These are phyloP conservation scores for Dynastes grantii DNA, from an alignment of 2,888 invertebrate genomes.

Conservation along the genomic window DNA sequence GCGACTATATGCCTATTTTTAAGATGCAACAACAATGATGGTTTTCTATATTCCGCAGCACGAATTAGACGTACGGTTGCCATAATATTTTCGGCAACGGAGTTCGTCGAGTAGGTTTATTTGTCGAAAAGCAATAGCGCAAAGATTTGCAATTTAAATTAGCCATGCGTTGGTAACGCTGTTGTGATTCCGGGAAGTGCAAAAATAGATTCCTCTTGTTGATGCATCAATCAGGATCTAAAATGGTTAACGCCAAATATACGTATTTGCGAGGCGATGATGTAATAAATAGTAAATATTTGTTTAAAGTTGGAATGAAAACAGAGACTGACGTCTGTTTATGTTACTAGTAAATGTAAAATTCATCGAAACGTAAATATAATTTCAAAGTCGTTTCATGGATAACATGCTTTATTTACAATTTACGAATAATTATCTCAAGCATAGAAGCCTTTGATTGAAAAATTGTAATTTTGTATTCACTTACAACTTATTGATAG, in stretches of 20 bases:
- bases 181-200: slow-evolving; percentile 21
- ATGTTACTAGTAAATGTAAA: no score
- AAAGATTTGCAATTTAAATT: slow-evolving; percentile 24
- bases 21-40: slow-evolving; percentile 2
- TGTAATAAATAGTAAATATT: background rate
- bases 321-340: background rate
- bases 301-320: slow-evolving; percentile 1
- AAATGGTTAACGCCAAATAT: background rate
- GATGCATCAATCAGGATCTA: background rate
- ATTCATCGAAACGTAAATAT: no score
- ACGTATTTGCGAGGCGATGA: background rate
- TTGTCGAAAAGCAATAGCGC: slow-evolving; percentile 19
- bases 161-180: background rate
- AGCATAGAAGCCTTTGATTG: no score
- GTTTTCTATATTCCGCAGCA: background rate
- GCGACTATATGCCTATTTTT: background rate
- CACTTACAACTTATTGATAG: no score
- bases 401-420: no score
- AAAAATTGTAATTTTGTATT: no score
- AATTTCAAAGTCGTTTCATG: no score
- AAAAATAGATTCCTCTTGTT: slow-evolving; percentile 9
- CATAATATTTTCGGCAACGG: slow-evolving; percentile 8
- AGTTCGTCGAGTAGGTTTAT: slow-evolving; percentile 2
- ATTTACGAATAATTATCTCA: no score
- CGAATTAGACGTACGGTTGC: background rate